These are phyloP conservation scores for Microctonus brassicae DNA, from an alignment of 2,888 invertebrate genomes.

Conservation along the genomic window DNA sequence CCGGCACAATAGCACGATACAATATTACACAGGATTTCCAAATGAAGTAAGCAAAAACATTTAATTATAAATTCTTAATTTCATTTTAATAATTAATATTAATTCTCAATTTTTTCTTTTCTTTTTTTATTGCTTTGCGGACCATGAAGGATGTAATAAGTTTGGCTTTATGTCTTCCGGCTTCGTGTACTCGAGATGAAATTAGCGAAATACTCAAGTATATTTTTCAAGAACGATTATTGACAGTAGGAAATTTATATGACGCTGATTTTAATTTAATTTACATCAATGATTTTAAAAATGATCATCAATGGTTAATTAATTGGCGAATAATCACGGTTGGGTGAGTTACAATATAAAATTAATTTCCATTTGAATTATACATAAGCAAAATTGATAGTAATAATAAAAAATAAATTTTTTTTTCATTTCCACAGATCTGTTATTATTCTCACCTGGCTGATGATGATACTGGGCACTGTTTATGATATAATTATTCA, in stretches of 20 bases:
- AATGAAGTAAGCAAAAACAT: conserved; percentile 64
- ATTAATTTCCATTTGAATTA: neutral
- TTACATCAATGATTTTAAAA: conserved; percentile 59
- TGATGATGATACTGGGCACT: conserved; percentile 62
- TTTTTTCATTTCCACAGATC: conserved; percentile 54
- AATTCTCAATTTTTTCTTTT: no score
- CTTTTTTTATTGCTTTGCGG: no score
- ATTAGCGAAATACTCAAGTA: conserved; percentile 56
- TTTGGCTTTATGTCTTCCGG: conserved; percentile 73
- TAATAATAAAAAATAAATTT: neutral
- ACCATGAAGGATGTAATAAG: conserved; percentile 71
- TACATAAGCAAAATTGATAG: no score
- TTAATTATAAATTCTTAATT: neutral
- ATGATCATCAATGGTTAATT: conserved; percentile 59
- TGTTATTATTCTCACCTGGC: conserved; percentile 48
- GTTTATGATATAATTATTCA: conserved; percentile 60
- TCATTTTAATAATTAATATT: no score
- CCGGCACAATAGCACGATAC: conserved; percentile 68
- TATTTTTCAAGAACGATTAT: conserved; percentile 59
- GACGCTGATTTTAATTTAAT: conserved; percentile 59
- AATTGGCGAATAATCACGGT: conserved; percentile 61
- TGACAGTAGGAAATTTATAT: conserved; percentile 65
- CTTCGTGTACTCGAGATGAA: conserved; percentile 68
- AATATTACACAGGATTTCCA: conserved; percentile 65
- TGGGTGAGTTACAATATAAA: conserved; percentile 58